These are phyloP conservation scores for Syrista parreyssii DNA, from an alignment of 2,888 invertebrate species.

Conservation along the genomic window DNA sequence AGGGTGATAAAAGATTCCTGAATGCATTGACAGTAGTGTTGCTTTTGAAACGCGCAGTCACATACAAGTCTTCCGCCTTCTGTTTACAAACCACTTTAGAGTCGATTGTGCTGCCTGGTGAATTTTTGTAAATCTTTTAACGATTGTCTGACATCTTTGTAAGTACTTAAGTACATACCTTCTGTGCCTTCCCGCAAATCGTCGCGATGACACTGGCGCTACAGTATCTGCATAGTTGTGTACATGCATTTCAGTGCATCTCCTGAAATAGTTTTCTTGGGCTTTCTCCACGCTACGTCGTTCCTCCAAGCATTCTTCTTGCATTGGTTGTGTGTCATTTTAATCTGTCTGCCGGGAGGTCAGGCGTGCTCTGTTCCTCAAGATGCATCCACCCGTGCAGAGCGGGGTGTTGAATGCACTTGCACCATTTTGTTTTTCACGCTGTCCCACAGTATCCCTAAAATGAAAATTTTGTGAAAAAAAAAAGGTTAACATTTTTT, in stretches of 20 bases:
- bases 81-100: background rate
- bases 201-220: background rate
- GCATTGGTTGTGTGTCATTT: slow-evolving; percentile 54
- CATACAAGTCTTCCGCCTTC: background rate
- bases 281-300: background rate
- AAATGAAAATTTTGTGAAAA: background rate
- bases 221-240: background rate
- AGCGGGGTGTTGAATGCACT: slow-evolving; percentile 33
- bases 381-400: slow-evolving; percentile 47
- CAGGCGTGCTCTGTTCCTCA: slow-evolving; percentile 52
- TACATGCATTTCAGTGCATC: slow-evolving; percentile 23
- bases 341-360: slow-evolving; percentile 63
- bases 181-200: background rate
- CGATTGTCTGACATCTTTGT: background rate
- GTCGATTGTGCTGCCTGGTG: background rate
- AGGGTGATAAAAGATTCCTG: background rate
- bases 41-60: background rate
- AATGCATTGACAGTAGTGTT: background rate
- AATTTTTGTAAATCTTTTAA: background rate
- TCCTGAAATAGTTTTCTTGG: slow-evolving; percentile 56
- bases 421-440: slow-evolving; percentile 22
- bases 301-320: slow-evolving; percentile 13
- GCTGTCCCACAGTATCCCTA: background rate
- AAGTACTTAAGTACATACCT: background rate
- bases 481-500: too few relatives aligned